phyloP scores from a whole-genome alignment of 2,888 invertebrate species.

The Aquatica leii region DNA sequence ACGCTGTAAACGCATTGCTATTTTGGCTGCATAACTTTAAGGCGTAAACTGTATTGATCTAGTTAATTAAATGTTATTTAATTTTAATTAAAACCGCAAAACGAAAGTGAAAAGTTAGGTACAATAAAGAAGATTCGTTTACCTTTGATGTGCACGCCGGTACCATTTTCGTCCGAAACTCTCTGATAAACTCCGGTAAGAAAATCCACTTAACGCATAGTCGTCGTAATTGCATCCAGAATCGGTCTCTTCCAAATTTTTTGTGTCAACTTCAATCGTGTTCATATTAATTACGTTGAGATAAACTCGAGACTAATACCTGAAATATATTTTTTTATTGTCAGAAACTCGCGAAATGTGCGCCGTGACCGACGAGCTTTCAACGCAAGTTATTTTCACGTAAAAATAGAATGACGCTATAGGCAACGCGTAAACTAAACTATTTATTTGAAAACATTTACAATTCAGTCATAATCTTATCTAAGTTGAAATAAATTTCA shows the following conservation, averaged over 20 bases:
- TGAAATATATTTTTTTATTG: too few relatives aligned
- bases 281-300: not conserved
- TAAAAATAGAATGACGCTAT: too few relatives aligned
- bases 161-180: constrained; percentile 63
- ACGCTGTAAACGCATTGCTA: not conserved
- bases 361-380: too few relatives aligned
- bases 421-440: too few relatives aligned
- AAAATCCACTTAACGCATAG: not conserved
- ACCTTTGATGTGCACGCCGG: constrained; percentile 66
- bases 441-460: too few relatives aligned
- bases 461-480: too few relatives aligned
- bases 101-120: not conserved
- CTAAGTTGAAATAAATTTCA: too few relatives aligned
- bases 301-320: too few relatives aligned
- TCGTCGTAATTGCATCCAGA: not conserved
- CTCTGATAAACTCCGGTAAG: not conserved
- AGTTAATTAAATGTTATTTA: not conserved
- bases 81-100: not conserved
- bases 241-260: not conserved
- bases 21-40: not conserved
- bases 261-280: not conserved
- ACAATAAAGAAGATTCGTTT: too few relatives aligned
- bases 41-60: constrained; percentile 6
- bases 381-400: too few relatives aligned
- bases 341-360: too few relatives aligned